Evolutionary conservation across 2,113 vertebrate species (phyloP).

Genomic region (Camelus bactrianus): DNA sequence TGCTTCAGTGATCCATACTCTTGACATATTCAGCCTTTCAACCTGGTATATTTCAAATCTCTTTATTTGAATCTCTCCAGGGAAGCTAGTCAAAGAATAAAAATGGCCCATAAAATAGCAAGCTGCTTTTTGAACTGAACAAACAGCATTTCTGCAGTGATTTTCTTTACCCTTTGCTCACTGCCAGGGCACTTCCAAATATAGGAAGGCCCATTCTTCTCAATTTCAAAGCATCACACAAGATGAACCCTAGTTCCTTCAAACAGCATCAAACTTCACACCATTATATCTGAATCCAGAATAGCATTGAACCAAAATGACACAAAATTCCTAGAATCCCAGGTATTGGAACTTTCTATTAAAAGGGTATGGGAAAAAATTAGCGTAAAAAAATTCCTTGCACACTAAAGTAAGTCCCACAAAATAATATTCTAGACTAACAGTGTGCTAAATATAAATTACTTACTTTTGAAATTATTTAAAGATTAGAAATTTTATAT

Average conservation of each 20-base stretch:
- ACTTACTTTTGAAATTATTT: neutral
- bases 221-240: constrained; percentile 71
- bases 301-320: constrained; percentile 33
- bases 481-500: neutral
- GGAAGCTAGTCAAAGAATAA: constrained; percentile 80
- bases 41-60: constrained; percentile 74
- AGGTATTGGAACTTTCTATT: constrained; percentile 27
- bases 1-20: constrained; percentile 79
- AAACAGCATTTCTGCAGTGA: constrained; percentile 72
- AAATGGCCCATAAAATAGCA: constrained; percentile 77
- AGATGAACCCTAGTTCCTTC: constrained; percentile 66
- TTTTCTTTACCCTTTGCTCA: constrained; percentile 72
- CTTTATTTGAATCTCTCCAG: constrained; percentile 80
- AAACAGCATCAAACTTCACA: constrained; percentile 65
- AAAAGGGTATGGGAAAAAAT: neutral
- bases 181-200: constrained; percentile 74
- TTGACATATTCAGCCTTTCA: constrained; percentile 81
- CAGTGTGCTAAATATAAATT: neutral
- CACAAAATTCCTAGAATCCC: constrained; percentile 65
- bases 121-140: constrained; percentile 76
- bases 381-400: neutral
- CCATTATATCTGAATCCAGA: constrained; percentile 33
- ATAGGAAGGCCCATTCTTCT: constrained; percentile 77
- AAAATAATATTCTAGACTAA: neutral
- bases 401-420: neutral